Conservation (phyloP, 2,888 invertebrate species). For the Drosophila melanosoma region DNA sequence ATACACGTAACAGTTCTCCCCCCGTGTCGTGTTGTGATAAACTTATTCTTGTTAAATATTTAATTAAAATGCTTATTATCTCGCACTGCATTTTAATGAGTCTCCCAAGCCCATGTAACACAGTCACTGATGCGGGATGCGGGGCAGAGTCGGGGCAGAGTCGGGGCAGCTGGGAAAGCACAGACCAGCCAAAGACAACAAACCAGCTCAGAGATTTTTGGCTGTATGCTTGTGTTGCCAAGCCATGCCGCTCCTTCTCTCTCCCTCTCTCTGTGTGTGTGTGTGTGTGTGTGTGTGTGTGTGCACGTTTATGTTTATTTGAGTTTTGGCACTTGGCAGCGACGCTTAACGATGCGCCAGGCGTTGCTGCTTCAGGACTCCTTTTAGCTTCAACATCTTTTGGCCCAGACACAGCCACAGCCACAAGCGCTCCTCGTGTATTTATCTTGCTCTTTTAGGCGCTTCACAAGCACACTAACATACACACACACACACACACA, state of each 20-base stretch:
- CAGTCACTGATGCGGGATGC: slow-evolving; percentile 15
- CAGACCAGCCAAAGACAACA: slow-evolving; percentile 71
- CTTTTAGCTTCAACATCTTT: slow-evolving; percentile 39
- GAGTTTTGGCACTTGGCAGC: slow-evolving; percentile 81
- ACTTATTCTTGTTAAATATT: slow-evolving; percentile 84
- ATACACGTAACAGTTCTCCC: slow-evolving; percentile 26
- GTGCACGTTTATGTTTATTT: slow-evolving; percentile 79
- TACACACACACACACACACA: slow-evolving; percentile 11
- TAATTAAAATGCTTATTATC: slow-evolving; percentile 82
- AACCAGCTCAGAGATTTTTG: slow-evolving; percentile 77
- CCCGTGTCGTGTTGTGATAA: slow-evolving; percentile 80
- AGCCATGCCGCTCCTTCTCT: not conserved
- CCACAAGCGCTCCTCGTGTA: slow-evolving; percentile 48
- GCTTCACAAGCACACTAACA: slow-evolving; percentile 37
- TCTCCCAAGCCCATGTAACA: slow-evolving; percentile 69
- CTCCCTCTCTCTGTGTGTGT: not conserved
- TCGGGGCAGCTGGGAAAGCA: not conserved
- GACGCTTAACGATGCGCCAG: slow-evolving; percentile 78
- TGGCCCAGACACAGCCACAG: slow-evolving; percentile 51
- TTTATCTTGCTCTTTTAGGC: slow-evolving; percentile 79
- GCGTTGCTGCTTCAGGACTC: slow-evolving; percentile 44
- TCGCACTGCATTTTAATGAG: slow-evolving; percentile 82
- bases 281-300: slow-evolving; percentile 40
- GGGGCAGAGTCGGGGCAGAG: not conserved
- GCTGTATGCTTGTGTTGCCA: slow-evolving; percentile 37